Evolutionary conservation across 1,140 invertebrate species (phyloP).

Genomic region (silkworm (Bombyx mori)): DNA sequence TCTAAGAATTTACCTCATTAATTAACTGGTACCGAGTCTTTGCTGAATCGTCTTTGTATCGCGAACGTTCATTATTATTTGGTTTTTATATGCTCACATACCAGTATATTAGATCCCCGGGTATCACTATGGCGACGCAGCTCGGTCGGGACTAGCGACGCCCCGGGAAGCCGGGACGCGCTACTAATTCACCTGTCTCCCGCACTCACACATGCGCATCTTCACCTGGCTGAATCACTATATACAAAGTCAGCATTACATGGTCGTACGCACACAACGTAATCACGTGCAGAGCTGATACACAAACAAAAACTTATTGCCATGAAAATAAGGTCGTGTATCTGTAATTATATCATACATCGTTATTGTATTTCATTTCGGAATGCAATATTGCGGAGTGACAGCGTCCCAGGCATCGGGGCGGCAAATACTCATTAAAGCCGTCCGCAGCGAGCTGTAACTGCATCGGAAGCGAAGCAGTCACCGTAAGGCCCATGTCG

Average conservation of each 20-base stretch:
- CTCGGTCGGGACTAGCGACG: slow-evolving; percentile 33
- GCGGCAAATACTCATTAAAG: slow-evolving; percentile 45
- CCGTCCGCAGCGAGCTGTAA: slow-evolving; percentile 39
- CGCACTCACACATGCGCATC: slow-evolving; percentile 28
- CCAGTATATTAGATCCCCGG: slow-evolving; percentile 36
- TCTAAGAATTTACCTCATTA: no score
- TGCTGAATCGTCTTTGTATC: slow-evolving; percentile 1
- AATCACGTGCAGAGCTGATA: slow-evolving; percentile 25
- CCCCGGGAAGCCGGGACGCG: slow-evolving; percentile 31
- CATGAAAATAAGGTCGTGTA: slow-evolving; percentile 21
- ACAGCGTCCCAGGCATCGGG: slow-evolving; percentile 33
- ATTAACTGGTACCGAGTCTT: no score
- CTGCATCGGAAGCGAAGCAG: slow-evolving; percentile 46
- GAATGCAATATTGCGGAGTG: slow-evolving; percentile 19
- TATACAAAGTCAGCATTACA: slow-evolving; percentile 33
- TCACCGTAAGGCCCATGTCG: slow-evolving; percentile 32
- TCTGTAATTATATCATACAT: slow-evolving; percentile 1
- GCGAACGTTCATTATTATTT: slow-evolving; percentile 21
- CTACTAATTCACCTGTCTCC: slow-evolving; percentile 47
- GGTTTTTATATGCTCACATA: slow-evolving; percentile 32
- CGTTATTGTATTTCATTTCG: slow-evolving; percentile 14
- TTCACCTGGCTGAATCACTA: slow-evolving; percentile 19
- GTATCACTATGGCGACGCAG: slow-evolving; percentile 49
- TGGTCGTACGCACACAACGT: slow-evolving; percentile 39
- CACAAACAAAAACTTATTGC: slow-evolving; percentile 30